phyloP scores from a whole-genome alignment of 2,797 vertebrate genomes.

The Sebastes variabilis region DNA sequence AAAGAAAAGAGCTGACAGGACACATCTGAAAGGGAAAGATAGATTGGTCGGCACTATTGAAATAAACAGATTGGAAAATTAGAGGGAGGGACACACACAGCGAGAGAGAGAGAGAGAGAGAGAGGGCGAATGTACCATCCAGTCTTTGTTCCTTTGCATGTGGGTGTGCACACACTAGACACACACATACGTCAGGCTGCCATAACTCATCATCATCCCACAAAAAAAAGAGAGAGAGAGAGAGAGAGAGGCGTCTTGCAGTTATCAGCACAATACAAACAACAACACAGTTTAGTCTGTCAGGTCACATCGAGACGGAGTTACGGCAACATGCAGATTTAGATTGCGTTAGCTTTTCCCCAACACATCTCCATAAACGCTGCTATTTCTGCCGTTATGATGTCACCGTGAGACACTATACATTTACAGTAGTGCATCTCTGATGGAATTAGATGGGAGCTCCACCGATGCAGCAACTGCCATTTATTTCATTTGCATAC shows the following conservation, averaged over 20 bases:
- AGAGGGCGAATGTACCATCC: conserved; percentile 28
- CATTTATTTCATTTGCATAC: conserved; percentile 62
- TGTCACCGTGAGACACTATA: neutral
- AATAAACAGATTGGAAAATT: conserved; percentile 57
- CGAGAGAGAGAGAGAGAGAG: neutral
- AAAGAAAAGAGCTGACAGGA: conserved; percentile 40
- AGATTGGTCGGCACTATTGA: conserved; percentile 43
- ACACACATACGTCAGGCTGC: conserved; percentile 58
- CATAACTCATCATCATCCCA: conserved; percentile 68
- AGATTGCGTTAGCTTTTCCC: neutral
- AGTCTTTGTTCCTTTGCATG: conserved; percentile 62
- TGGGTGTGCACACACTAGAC: conserved; percentile 43
- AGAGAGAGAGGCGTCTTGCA: conserved; percentile 8
- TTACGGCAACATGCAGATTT: neutral
- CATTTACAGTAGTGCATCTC: neutral
- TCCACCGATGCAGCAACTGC: conserved; percentile 30
- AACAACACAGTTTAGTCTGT: conserved; percentile 49
- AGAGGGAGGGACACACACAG: conserved; percentile 41
- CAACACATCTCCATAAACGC: neutral
- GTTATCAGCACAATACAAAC: conserved; percentile 62
- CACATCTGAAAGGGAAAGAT: conserved; percentile 27
- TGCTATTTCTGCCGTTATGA: neutral
- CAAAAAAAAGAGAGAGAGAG: conserved; percentile 1
- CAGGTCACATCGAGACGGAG: conserved; percentile 30
- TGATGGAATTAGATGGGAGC: conserved; percentile 10